Conservation (phyloP, 2,888 invertebrate species). For the Andrena praecox region DNA sequence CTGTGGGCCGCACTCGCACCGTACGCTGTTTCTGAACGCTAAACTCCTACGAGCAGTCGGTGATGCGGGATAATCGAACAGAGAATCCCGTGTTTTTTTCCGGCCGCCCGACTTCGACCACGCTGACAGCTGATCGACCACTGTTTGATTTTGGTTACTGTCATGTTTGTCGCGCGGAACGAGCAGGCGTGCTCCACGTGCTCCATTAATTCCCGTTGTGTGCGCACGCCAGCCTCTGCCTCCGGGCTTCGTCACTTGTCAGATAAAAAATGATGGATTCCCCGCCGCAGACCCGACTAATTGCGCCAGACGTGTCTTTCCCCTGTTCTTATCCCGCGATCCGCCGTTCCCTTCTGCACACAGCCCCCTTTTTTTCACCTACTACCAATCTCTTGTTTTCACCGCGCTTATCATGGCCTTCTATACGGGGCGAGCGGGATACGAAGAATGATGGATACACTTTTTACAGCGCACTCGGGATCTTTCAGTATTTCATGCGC, state of each 20-base stretch:
- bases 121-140: constrained; percentile 57
- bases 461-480: background rate
- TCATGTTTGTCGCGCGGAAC: constrained; percentile 57
- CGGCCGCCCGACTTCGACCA: background rate
- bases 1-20: no score
- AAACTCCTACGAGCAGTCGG: background rate
- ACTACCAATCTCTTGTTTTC: constrained; percentile 5
- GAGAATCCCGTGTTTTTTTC: background rate
- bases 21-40: no score
- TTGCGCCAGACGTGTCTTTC: constrained; percentile 26
- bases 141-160: constrained; percentile 72
- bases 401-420: background rate
- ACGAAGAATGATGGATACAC: constrained; percentile 1
- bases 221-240: constrained; percentile 28
- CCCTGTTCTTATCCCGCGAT: background rate
- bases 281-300: constrained; percentile 44
- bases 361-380: background rate
- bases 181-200: constrained; percentile 53
- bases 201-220: constrained; percentile 66
- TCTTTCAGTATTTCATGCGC: background rate
- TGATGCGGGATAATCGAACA: background rate
- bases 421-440: background rate
- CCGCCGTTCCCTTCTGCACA: background rate
- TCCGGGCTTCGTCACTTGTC: constrained; percentile 45
- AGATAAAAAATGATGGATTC: constrained; percentile 63